A percentile compares a stretch with the other conserved stretches of the same genome.
These are phyloP conservation scores for honey bee (Apis mellifera) DNA, from an alignment of 1,140 invertebrate genomes.

Conservation along the genomic window Amel_HAv3.1 CM009943.2:353001-353500, in stretches of 20 bases:
- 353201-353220: conserved; percentile 36
- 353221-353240: not conserved
- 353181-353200: not conserved
- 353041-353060: no score
- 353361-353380: conserved; percentile 54
- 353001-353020: no score
- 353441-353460: conserved; percentile 20
- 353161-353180: conserved; percentile 49
- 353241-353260: not conserved
- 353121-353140: conserved; percentile 27
- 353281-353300: not conserved
- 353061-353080: not conserved
- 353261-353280: not conserved
- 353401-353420: conserved; percentile 43
- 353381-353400: conserved; percentile 39
- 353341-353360: conserved; percentile 52
- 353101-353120: not conserved
- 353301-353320: not conserved
- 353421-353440: conserved; percentile 15
- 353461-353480: not conserved
- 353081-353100: not conserved
- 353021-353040: no score
- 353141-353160: conserved; percentile 29
- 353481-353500: conserved; percentile 4
- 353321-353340: conserved; percentile 43